These are phyloP conservation scores for Wiebesia pumilae DNA, from an alignment of 1,140 invertebrate species.

Conservation along the genomic window DNA sequence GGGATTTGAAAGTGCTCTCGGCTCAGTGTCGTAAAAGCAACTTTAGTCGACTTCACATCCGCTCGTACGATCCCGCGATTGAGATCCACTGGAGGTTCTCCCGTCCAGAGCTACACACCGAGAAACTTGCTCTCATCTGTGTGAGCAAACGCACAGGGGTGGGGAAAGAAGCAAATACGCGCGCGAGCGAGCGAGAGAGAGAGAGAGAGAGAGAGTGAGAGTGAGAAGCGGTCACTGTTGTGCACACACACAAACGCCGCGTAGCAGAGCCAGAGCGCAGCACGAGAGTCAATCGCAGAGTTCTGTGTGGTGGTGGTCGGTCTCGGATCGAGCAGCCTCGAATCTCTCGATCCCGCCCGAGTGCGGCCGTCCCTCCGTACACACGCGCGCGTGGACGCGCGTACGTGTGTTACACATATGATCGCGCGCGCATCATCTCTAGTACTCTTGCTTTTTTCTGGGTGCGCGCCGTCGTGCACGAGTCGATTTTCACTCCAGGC, in stretches of 20 bases:
- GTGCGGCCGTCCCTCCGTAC: neutral
- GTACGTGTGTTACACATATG: neutral
- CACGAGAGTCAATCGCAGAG: neutral
- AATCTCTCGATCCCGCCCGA: neutral
- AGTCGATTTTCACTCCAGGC: neutral
- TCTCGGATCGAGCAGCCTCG: neutral
- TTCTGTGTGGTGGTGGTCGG: neutral
- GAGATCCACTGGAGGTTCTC: neutral
- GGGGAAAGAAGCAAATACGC: no score
- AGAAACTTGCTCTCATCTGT: neutral
- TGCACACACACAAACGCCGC: neutral
- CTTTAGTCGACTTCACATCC: neutral
- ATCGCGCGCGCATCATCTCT: neutral
- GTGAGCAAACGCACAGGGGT: no score
- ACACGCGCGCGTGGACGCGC: neutral
- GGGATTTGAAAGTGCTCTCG: neutral
- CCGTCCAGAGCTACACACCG: neutral
- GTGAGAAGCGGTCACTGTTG: no score
- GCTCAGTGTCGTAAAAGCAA: neutral
- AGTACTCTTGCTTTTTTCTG: neutral
- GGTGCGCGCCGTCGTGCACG: neutral
- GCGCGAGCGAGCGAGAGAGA: neutral
- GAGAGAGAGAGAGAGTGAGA: neutral
- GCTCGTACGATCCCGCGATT: neutral
- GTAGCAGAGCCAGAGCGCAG: neutral